Evolutionary conservation across 2,797 vertebrate genomes (phyloP).

Genomic region (Rhinophrynus dorsalis): DNA sequence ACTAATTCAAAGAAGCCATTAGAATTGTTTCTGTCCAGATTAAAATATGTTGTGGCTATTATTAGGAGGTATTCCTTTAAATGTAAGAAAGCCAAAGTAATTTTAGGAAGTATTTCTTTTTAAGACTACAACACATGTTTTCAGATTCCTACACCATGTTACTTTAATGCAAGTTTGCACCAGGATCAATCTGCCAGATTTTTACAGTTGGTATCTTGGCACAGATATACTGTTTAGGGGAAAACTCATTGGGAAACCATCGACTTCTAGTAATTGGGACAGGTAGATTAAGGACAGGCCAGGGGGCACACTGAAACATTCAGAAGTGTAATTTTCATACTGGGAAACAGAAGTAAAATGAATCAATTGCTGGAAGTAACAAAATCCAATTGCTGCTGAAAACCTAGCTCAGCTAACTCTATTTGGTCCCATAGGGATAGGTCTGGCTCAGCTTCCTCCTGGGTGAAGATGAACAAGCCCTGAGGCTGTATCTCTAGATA

Average conservation of each 20-base stretch:
- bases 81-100: too few species aligned
- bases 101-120: too few species aligned
- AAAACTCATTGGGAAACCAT: not conserved
- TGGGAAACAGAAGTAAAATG: constrained; percentile 6
- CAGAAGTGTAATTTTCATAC: constrained; percentile 6
- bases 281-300: constrained; percentile 21
- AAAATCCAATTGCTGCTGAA: not conserved
- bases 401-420: constrained; percentile 19
- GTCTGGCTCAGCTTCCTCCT: constrained; percentile 2
- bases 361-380: constrained; percentile 14
- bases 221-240: not conserved
- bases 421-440: constrained; percentile 19
- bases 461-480: not conserved
- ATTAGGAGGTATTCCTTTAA: too few species aligned
- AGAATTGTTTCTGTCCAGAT: too few species aligned
- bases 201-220: not conserved
- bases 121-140: too few species aligned
- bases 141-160: too few species aligned
- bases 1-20: too few species aligned
- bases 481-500: constrained; percentile 17
- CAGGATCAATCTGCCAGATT: too few species aligned
- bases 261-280: not conserved
- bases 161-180: too few species aligned
- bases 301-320: not conserved
- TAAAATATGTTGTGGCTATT: too few species aligned